Evolutionary conservation across 2,888 invertebrate genomes (phyloP).

Genomic region (Furcula furcula): DNA sequence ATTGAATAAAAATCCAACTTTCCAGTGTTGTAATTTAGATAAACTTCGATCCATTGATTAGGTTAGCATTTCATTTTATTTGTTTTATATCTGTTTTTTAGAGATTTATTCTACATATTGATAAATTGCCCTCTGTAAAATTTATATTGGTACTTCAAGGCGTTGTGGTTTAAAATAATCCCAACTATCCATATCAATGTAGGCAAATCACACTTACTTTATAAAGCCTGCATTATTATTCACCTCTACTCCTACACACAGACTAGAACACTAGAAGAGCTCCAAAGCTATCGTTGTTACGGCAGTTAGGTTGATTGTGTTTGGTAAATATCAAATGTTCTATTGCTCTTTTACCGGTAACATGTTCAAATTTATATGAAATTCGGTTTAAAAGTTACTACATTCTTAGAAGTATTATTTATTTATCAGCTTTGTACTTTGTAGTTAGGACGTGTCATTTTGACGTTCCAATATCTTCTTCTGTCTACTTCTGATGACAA

Average conservation of each 20-base stretch:
- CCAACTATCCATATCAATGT: slow-evolving; percentile 14
- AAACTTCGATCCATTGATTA: too few relatives aligned
- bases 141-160: slow-evolving; percentile 3
- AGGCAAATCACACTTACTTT: too few relatives aligned
- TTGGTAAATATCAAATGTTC: too few relatives aligned
- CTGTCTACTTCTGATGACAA: not conserved
- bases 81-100: slow-evolving; percentile 10
- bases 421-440: too few relatives aligned
- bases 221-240: slow-evolving; percentile 5
- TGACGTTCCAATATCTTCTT: not conserved
- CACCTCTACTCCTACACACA: slow-evolving; percentile 3
- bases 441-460: not conserved
- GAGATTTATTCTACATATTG: slow-evolving; percentile 15
- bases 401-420: too few relatives aligned
- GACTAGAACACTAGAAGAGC: slow-evolving; percentile 7
- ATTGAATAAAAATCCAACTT: slow-evolving; percentile 16
- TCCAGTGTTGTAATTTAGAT: slow-evolving; percentile 25
- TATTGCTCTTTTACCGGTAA: too few relatives aligned
- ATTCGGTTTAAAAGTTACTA: too few relatives aligned
- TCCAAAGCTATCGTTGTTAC: slow-evolving; percentile 8
- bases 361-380: too few relatives aligned
- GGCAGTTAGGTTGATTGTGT: not conserved
- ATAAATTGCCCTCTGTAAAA: slow-evolving; percentile 18
- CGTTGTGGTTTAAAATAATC: not conserved
- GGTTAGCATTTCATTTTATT: too few relatives aligned